Conservation (phyloP, 2,113 vertebrate genomes). For the Acanthisitta chloris region DNA sequence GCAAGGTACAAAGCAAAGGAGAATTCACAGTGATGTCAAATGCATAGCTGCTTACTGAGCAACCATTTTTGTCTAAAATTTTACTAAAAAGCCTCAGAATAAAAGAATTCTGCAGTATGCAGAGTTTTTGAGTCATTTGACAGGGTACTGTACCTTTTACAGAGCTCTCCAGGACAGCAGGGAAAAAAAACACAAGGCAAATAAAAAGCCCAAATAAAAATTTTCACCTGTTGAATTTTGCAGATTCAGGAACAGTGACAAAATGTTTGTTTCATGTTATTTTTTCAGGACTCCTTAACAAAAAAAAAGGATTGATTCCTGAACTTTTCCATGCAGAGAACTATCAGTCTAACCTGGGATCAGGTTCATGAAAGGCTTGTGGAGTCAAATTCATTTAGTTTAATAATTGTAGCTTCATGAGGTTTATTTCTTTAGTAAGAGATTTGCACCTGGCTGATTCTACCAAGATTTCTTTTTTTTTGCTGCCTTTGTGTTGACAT, state of each 20-base stretch:
- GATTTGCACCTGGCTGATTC: neutral
- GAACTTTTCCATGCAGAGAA: neutral
- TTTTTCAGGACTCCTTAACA: neutral
- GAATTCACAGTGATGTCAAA: neutral
- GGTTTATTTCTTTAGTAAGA: neutral
- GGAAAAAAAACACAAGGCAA: neutral
- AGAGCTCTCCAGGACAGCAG: neutral
- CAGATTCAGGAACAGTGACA: neutral
- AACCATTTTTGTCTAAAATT: neutral
- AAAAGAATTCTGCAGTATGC: neutral
- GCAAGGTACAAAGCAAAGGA: neutral
- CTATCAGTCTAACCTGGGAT: neutral
- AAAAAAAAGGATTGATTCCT: neutral
- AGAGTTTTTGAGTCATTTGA: neutral
- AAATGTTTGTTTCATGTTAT: neutral
- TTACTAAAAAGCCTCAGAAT: neutral
- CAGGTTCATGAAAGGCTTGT: neutral
- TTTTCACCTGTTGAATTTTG: neutral
- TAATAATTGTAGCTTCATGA: neutral
- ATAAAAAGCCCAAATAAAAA: neutral
- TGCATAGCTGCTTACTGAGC: neutral
- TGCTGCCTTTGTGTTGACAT: neutral
- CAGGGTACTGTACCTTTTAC: neutral
- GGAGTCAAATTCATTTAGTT: neutral
- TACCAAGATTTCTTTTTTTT: neutral